Conservation (phyloP, 1,140 invertebrate species). For the Drosophila novamexicana region DNA sequence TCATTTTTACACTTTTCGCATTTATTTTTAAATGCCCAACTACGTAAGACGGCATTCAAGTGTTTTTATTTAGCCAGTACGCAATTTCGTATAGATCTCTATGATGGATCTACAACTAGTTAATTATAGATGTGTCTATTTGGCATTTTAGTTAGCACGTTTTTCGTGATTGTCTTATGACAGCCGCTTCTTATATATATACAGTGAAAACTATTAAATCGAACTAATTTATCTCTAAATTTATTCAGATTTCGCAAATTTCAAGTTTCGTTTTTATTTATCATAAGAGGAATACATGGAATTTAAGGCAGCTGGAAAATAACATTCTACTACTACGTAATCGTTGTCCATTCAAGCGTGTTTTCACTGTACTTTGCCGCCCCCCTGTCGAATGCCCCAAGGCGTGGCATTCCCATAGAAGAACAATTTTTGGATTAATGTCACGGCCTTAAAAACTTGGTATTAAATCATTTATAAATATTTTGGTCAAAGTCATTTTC, state of each 20-base stretch:
- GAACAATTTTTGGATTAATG: too few species aligned
- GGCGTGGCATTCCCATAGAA: too few species aligned
- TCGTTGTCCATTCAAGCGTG: too few species aligned
- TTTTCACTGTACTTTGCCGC: too few species aligned
- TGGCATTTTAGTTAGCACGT: conserved; percentile 39
- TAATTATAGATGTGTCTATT: conserved; percentile 45
- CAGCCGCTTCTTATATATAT: conserved; percentile 16
- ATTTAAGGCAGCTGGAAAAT: too few species aligned
- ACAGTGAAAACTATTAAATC: not conserved
- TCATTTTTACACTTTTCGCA: conserved; percentile 55
- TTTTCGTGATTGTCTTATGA: conserved; percentile 34
- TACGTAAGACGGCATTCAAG: conserved; percentile 81
- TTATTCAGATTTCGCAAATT: too few species aligned
- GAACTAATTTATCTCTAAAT: too few species aligned
- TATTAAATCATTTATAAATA: conserved; percentile 59
- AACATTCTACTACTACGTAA: too few species aligned
- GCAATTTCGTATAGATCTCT: conserved; percentile 38
- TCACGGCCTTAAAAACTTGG: too few species aligned
- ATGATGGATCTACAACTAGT: conserved; percentile 15
- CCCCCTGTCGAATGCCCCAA: too few species aligned
- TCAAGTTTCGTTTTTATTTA: too few species aligned
- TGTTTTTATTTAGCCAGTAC: conserved; percentile 77
- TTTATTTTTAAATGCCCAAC: conserved; percentile 75
- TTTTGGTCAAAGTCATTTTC: conserved; percentile 21
- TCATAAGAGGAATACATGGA: too few species aligned